Evolutionary conservation across 2,888 invertebrate genomes (phyloP).

Genomic region (Nebria salina): DNA sequence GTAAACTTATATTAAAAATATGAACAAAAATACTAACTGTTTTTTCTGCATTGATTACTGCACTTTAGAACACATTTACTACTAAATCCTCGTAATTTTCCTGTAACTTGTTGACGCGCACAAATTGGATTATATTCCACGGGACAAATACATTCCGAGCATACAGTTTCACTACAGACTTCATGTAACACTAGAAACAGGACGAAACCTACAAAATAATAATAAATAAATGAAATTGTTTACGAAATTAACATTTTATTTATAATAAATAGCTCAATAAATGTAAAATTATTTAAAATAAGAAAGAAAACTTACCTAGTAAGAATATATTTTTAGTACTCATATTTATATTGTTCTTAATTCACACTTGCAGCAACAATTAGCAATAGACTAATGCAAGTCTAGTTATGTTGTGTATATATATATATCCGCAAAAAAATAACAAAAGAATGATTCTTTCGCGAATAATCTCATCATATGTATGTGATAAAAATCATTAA

Average conservation of each 20-base stretch:
- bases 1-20: not conserved
- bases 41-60: slow-evolving; percentile 35
- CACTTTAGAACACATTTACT: slow-evolving; percentile 39
- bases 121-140: slow-evolving; percentile 38
- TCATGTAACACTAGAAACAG: not conserved
- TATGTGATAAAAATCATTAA: not conserved
- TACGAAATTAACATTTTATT: not conserved
- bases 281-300: not conserved
- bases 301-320: not conserved
- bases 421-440: slow-evolving; percentile 14
- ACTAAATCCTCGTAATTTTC: slow-evolving; percentile 42
- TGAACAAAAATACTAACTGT: slow-evolving; percentile 32
- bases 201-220: not conserved
- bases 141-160: slow-evolving; percentile 43
- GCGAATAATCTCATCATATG: not conserved
- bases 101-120: slow-evolving; percentile 23
- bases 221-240: not conserved
- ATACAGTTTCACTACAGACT: slow-evolving; percentile 5
- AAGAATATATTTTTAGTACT: not conserved
- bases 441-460: not conserved
- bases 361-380: not conserved
- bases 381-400: not conserved
- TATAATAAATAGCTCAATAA: not conserved
- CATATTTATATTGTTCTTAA: not conserved
- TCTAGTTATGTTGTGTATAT: slow-evolving; percentile 12